Evolutionary conservation across 2,888 invertebrate genomes (phyloP), one percentile per base, ranked within the genome.

Genomic region (Orthosia cruda): DNA sequence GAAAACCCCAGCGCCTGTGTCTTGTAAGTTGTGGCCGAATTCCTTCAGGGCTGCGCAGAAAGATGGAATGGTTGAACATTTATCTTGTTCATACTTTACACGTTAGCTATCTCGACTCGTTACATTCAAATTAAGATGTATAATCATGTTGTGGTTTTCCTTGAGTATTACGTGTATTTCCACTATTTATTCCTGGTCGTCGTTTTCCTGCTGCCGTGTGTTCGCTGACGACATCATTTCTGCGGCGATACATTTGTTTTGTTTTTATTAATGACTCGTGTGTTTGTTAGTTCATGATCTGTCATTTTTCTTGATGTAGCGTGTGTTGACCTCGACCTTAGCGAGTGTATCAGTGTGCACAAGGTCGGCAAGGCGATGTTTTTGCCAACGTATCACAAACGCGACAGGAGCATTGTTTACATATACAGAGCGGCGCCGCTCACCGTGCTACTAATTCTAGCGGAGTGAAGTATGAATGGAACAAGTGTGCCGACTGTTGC

Each of bases 341-440:
- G 57, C 66, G 69, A 71, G 54, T 58, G 18, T 65, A 47, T 64
- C 67, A 71, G 47, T 58, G 18, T 65, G 40, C 49, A 20, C 69
- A 73, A 85, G 75, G 85, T 75, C 71, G 40, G 26, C 26, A 47
- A 54, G n/a, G 50, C 72, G 50, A 69, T 71, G 65, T 70, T 83
- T 54, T 57, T 72, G 76, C 64, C 74, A 77, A 72, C 69, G 68
- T 62, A 52, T 72, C 72, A 76, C 84, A 72, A 68, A 71, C 65
- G 61, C 74, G 84, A 84, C 74, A 74, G 67, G 67, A 77, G 76
- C 79, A 79, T 81, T 85, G 87, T 85, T 84, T 82, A 82, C 82
- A 67, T 54, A 40, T 40, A 40, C 58, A n/a, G 45, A 45, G 71
- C 55, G 68, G 71, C 55, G 68, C 52, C 63, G 40, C 70, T 55